Conservation (phyloP, 2,888 invertebrate genomes). For the Aphelenchoides bicaudatus region DNA sequence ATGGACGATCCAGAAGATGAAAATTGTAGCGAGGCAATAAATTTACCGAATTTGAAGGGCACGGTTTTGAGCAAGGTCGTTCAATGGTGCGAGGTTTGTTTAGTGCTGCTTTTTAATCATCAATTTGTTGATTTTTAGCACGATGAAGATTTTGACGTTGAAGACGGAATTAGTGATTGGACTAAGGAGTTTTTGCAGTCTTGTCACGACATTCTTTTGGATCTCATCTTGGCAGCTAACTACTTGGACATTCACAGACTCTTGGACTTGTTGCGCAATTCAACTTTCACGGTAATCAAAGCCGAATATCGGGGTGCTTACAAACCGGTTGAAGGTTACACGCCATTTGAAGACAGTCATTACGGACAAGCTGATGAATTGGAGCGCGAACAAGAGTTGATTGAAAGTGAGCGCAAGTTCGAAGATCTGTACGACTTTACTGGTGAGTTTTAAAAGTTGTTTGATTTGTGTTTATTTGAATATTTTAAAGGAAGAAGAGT, state of each 20-base stretch:
- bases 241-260: constrained; percentile 66
- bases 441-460: too few relatives aligned
- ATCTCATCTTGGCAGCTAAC: constrained; percentile 75
- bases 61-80: constrained; percentile 83
- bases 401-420: too few relatives aligned
- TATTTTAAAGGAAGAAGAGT: too few relatives aligned
- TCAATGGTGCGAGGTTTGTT: constrained; percentile 61
- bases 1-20: constrained; percentile 62
- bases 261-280: constrained; percentile 92
- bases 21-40: constrained; percentile 73
- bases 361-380: too few relatives aligned
- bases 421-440: too few relatives aligned
- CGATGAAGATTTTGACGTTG: constrained; percentile 4
- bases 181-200: constrained; percentile 98
- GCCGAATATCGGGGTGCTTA: too few relatives aligned
- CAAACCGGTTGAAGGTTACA: too few relatives aligned
- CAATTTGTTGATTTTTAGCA: too few relatives aligned
- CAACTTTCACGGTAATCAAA: constrained; percentile 67
- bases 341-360: too few relatives aligned
- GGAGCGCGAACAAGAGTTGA: too few relatives aligned
- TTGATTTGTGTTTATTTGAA: too few relatives aligned
- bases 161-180: constrained; percentile 85
- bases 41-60: constrained; percentile 92
- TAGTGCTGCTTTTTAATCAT: not conserved
- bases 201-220: constrained; percentile 91